Conservation (phyloP, 2,797 vertebrate genomes). For the Mormyrops boulengeri region DNA sequence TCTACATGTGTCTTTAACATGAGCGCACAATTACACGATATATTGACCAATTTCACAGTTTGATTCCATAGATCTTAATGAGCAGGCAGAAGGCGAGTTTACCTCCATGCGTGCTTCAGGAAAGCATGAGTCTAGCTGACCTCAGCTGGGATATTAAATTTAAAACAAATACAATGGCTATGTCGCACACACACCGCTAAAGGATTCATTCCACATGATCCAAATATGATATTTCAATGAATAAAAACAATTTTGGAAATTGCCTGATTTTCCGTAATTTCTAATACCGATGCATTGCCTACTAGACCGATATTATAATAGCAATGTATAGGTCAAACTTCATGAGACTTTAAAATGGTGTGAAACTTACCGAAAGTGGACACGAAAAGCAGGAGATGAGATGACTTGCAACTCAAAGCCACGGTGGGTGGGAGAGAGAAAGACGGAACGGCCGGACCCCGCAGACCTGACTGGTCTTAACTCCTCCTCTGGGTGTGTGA, state of each 20-base stretch:
- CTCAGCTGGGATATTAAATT: neutral
- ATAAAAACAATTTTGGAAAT: neutral
- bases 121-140: neutral
- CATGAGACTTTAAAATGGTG: neutral
- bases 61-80: neutral
- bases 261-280: neutral
- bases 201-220: neutral
- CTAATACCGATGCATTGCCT: neutral
- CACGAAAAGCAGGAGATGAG: constrained; percentile 46
- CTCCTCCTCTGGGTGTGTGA: constrained; percentile 55
- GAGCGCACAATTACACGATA: constrained; percentile 6
- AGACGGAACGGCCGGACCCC: constrained; percentile 31
- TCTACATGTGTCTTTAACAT: constrained; percentile 33
- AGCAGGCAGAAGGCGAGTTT: neutral
- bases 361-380: constrained; percentile 47
- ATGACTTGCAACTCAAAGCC: constrained; percentile 56
- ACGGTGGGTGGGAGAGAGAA: constrained; percentile 62
- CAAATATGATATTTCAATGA: neutral
- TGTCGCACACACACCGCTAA: neutral
- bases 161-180: neutral
- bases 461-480: constrained; percentile 42
- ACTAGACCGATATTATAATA: neutral
- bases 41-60: neutral
- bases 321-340: neutral
- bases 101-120: neutral